Conservation (phyloP, 2,113 vertebrate species). For the Scomber scombrus region DNA sequence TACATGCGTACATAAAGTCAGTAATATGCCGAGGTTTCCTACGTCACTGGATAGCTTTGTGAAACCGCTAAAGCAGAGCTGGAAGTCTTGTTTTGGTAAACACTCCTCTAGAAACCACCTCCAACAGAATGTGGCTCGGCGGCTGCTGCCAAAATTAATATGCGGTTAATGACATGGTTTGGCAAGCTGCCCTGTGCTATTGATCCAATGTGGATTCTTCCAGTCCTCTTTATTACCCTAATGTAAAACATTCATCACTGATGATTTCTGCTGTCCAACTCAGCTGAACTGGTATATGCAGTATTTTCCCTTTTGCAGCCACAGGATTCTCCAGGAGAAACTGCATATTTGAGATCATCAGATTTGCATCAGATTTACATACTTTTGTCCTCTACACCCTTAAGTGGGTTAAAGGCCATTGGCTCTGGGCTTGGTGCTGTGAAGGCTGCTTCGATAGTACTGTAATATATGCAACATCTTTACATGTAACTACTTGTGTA, state of each 20-base stretch:
- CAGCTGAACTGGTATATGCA: conserved; percentile 38
- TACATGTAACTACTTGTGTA: neutral
- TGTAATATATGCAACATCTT: conserved; percentile 13
- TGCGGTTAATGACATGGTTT: conserved; percentile 82
- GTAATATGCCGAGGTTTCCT: conserved; percentile 61
- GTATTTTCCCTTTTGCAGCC: conserved; percentile 52
- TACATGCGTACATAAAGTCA: conserved; percentile 65
- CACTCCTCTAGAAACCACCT: conserved; percentile 81
- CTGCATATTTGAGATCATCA: conserved; percentile 64
- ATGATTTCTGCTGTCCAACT: conserved; percentile 61
- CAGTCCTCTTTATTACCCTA: conserved; percentile 72
- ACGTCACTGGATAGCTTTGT: conserved; percentile 78
- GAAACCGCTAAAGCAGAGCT: conserved; percentile 75
- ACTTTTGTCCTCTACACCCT: conserved; percentile 45
- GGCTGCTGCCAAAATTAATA: conserved; percentile 82
- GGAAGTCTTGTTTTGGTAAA: conserved; percentile 82
- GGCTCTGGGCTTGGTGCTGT: conserved; percentile 19
- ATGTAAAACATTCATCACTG: conserved; percentile 77
- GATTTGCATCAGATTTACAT: conserved; percentile 63
- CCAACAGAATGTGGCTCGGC: conserved; percentile 76
- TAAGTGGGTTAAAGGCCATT: conserved; percentile 51
- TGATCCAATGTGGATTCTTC: conserved; percentile 79
- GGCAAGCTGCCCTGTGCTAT: conserved; percentile 73
- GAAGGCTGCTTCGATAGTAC: neutral
- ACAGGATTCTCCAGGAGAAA: conserved; percentile 39